Percentiles rank a stretch among this genome's conserved stretches.
These are phyloP conservation scores for Mamestra brassicae DNA, from an alignment of 2,888 invertebrate genomes.

Conservation along the genomic window DNA sequence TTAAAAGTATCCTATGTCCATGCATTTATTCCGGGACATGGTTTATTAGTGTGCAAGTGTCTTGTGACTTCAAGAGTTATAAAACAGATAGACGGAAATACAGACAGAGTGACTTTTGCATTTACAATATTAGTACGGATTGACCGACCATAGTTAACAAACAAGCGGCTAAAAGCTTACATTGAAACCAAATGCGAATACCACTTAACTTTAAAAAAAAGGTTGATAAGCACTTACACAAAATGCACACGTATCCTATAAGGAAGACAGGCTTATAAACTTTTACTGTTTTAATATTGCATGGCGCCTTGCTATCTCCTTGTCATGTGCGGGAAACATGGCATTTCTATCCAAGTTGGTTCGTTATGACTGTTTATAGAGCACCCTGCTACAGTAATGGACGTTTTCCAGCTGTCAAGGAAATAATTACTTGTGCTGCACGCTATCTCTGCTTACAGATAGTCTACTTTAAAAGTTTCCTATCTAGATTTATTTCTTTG, in stretches of 20 bases:
- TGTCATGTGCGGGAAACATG: conserved; percentile 29
- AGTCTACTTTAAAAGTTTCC: conserved; percentile 14
- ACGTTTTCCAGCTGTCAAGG: conserved; percentile 31
- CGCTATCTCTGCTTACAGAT: conserved; percentile 32
- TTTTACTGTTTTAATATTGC: conserved; percentile 31
- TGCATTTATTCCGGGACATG: too few species aligned
- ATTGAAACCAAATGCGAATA: too few species aligned
- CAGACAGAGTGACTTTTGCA: too few species aligned
- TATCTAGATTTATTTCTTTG: not conserved
- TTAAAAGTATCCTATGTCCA: too few species aligned
- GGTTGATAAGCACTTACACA: too few species aligned
- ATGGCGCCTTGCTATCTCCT: conserved; percentile 18
- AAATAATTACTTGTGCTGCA: conserved; percentile 35
- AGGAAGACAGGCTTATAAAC: not conserved
- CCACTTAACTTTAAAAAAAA: too few species aligned
- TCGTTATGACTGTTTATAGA: conserved; percentile 49
- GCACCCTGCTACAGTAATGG: conserved; percentile 26
- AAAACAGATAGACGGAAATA: too few species aligned
- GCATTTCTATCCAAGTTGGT: conserved; percentile 30
- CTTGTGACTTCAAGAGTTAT: too few species aligned
- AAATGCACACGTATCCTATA: not conserved
- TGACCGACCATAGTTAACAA: too few species aligned
- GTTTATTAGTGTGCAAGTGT: too few species aligned
- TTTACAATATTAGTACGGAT: too few species aligned
- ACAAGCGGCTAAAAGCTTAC: too few species aligned